phyloP scores from a whole-genome alignment of 1,140 invertebrate species.

The Calycopis cecrops region DNA sequence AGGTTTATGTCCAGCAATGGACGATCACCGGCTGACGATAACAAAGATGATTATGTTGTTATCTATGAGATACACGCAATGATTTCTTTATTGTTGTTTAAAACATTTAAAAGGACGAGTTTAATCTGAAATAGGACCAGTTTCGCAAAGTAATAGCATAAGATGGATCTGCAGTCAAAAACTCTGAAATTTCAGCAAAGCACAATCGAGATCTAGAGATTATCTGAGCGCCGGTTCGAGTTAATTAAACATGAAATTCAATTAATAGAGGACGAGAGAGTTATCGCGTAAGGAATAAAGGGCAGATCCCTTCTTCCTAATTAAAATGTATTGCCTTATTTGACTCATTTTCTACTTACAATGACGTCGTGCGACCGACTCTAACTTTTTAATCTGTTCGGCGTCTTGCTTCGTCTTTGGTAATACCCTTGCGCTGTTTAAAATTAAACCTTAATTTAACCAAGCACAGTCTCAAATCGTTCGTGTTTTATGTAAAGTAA shows the following conservation, averaged over 20 bases:
- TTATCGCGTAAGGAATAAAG: slow-evolving; percentile 71
- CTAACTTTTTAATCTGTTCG: slow-evolving; percentile 71
- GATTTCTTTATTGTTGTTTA: background rate
- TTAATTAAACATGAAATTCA: slow-evolving; percentile 75
- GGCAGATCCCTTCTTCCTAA: slow-evolving; percentile 65
- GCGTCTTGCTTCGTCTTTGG: slow-evolving; percentile 54
- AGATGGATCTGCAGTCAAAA: slow-evolving; percentile 41
- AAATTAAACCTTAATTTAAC: slow-evolving; percentile 25
- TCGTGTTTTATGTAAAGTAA: slow-evolving; percentile 20
- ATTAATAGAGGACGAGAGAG: slow-evolving; percentile 66
- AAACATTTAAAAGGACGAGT: background rate
- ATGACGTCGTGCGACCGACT: slow-evolving; percentile 66
- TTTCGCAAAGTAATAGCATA: slow-evolving; percentile 1
- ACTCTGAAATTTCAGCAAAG: slow-evolving; percentile 44
- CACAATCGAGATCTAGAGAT: slow-evolving; percentile 54
- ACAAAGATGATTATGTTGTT: too few species aligned
- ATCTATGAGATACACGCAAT: too few species aligned
- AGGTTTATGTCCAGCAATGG: too few species aligned
- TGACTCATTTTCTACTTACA: slow-evolving; percentile 74
- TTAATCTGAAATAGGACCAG: background rate
- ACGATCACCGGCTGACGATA: too few species aligned
- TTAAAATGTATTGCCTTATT: slow-evolving; percentile 75
- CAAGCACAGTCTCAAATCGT: slow-evolving; percentile 24
- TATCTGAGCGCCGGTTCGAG: slow-evolving; percentile 49
- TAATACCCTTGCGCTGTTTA: slow-evolving; percentile 3